Evolutionary conservation across 1,140 invertebrate genomes (phyloP).

Genomic region (Conus ventricosus): DNA sequence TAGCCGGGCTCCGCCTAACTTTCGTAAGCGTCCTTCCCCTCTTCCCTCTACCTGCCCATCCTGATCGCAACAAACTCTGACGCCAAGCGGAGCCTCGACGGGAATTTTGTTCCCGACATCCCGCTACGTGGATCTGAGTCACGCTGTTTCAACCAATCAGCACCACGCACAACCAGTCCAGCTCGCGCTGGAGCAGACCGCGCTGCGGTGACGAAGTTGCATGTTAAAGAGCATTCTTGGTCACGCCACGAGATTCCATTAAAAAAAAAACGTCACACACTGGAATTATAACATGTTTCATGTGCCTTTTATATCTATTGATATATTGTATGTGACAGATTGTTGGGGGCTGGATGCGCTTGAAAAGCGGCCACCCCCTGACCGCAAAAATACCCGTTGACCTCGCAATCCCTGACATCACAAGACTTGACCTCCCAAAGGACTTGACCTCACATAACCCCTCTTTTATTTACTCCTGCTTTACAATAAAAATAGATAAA

Average conservation of each 20-base stretch:
- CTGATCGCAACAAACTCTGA: constrained; percentile 39
- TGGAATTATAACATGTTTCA: too few relatives aligned
- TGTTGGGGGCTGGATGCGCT: too few relatives aligned
- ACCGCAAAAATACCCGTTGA: too few relatives aligned
- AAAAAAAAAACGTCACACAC: too few relatives aligned
- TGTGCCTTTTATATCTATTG: too few relatives aligned
- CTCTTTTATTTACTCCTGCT: too few relatives aligned
- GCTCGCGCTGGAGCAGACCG: background rate
- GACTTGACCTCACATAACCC: too few relatives aligned
- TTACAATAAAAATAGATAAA: too few relatives aligned
- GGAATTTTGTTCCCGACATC: constrained; percentile 19
- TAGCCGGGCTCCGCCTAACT: constrained; percentile 34
- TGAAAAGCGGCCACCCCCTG: too few relatives aligned
- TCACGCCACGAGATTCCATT: background rate
- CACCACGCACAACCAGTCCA: constrained; percentile 26
- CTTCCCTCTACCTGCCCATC: constrained; percentile 49
- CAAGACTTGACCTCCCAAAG: too few relatives aligned
- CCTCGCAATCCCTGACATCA: too few relatives aligned
- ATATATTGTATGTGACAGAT: too few relatives aligned
- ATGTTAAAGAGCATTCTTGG: background rate
- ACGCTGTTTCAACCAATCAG: constrained; percentile 47
- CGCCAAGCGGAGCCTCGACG: constrained; percentile 15
- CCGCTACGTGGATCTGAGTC: constrained; percentile 47
- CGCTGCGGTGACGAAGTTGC: background rate
- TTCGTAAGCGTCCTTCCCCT: constrained; percentile 29